A percentile compares a stretch with the other conserved stretches of the same genome.
phyloP scores from a whole-genome alignment of 2,797 vertebrate species.

The Sebastes trivittatus region DNA sequence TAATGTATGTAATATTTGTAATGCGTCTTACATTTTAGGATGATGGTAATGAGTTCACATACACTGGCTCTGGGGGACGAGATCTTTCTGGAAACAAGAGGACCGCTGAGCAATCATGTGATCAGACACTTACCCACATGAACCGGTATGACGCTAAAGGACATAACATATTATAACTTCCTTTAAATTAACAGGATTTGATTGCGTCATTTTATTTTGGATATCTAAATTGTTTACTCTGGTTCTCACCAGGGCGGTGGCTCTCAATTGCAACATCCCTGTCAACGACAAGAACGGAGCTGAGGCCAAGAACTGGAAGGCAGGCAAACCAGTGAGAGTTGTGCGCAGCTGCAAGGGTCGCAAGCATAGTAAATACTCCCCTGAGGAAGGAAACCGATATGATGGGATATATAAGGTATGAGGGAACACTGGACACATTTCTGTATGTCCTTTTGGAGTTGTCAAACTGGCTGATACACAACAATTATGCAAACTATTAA shows the following conservation, averaged over 20 bases:
- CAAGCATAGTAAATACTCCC: slow-evolving; percentile 94
- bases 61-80: slow-evolving; percentile 95
- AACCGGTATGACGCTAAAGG: slow-evolving; percentile 84
- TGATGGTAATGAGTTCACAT: slow-evolving; percentile 95
- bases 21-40: slow-evolving; percentile 80
- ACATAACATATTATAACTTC: not conserved
- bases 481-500: not conserved
- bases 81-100: slow-evolving; percentile 98
- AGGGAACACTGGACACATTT: accelerated
- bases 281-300: slow-evolving; percentile 92
- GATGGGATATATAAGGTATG: slow-evolving; percentile 97
- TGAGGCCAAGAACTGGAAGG: slow-evolving; percentile 92
- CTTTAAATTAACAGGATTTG: not conserved
- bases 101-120: slow-evolving; percentile 96
- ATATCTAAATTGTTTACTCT: not conserved
- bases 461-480: not conserved
- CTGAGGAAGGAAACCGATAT: slow-evolving; percentile 94
- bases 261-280: slow-evolving; percentile 92
- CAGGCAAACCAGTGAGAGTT: slow-evolving; percentile 93
- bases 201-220: not conserved
- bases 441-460: not conserved
- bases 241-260: slow-evolving; percentile 86
- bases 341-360: slow-evolving; percentile 93
- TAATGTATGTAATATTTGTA: not conserved
- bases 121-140: slow-evolving; percentile 98